Base-by-base conservation (phyloP, 92 coral and sea anemone species). In the Scolanthus callimorphus region DNA sequence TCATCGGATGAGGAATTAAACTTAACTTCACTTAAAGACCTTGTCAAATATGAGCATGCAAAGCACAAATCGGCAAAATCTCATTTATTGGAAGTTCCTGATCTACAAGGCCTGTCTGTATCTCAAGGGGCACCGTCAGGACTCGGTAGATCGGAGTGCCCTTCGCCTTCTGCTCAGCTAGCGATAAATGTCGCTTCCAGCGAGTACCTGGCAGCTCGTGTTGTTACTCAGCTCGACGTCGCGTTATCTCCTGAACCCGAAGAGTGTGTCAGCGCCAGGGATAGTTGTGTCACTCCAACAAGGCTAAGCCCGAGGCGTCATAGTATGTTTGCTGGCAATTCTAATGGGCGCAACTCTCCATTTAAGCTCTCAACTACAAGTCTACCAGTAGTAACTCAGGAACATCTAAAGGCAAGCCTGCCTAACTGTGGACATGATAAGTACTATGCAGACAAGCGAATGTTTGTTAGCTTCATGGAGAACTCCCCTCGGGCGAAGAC, bases 201-300 rank as follows among this genome's bases (percentile, higher is more conserved):
- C 22, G 78, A 71, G 34, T 71, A 50, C 71, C 71, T 71, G 13
- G 78, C 78, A 1, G 71, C 78, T 1, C 39, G 78, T 25, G 78
- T 71, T 24, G 78, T 71, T 47, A 71, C 78, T 24, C 61, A 71
- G 43, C 63, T 71, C 0, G 53, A 62, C 59, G 21, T 39, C 22
- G 70, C 70, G 10, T 62, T 71, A 15, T n/a, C n/a, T n/a, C 8
- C 11, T 10, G 62, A 6, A 15, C 48, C 41, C 26, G 38, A 71
- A 1, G 28, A 28, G 1, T 17, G 39, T 11, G 31, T 22, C 15
- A 27, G 46, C 21, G 22, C 13, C 8, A 37, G 70, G 20, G 62
- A 20, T 39, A n/a, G n/a, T n/a, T 71, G 78, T 17, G 70, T 71
- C 41, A 71, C 71, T 28, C 78, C 78, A 39, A 52, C 30, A 8